Percentiles rank a stretch among this genome's conserved stretches.
Evolutionary conservation across 2,113 vertebrate genomes (phyloP).

Genomic region (Bothrops jararaca): DNA sequence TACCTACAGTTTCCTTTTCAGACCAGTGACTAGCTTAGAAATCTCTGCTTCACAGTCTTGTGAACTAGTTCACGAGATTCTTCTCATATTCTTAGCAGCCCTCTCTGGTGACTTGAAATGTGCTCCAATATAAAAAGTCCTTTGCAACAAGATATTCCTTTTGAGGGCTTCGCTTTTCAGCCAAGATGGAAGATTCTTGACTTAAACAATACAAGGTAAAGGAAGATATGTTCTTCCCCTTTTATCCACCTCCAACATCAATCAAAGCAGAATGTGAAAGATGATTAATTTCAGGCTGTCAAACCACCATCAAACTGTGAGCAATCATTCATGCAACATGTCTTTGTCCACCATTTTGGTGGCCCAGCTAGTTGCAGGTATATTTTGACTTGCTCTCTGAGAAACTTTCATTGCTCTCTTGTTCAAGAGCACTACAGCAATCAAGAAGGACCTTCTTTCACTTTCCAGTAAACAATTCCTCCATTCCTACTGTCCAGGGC

Average conservation of each 20-base stretch:
- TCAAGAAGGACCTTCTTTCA: not conserved
- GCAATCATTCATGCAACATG: not conserved
- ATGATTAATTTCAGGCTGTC: not conserved
- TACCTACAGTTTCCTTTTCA: not conserved
- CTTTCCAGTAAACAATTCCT: too few species aligned
- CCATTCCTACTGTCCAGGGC: not conserved
- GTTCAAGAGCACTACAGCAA: not conserved
- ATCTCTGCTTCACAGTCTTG: not conserved
- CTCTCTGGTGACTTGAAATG: not conserved
- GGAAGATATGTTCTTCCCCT: not conserved
- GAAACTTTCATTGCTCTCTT: not conserved
- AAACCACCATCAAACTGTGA: not conserved
- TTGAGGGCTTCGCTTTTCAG: not conserved
- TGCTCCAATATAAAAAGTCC: not conserved
- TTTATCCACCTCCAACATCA: not conserved
- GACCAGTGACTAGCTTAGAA: not conserved
- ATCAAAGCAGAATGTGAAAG: not conserved
- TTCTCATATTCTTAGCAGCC: too few species aligned
- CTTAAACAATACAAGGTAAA: not conserved
- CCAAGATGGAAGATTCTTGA: not conserved
- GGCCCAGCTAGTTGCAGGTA: not conserved
- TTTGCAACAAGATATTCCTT: not conserved
- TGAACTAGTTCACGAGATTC: not conserved
- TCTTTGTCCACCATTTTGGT: not conserved
- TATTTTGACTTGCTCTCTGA: not conserved